Percentiles rank a stretch among this genome's conserved stretches.
phyloP scores from a whole-genome alignment of 2,888 invertebrate species.

The Dynastes tityus region DNA sequence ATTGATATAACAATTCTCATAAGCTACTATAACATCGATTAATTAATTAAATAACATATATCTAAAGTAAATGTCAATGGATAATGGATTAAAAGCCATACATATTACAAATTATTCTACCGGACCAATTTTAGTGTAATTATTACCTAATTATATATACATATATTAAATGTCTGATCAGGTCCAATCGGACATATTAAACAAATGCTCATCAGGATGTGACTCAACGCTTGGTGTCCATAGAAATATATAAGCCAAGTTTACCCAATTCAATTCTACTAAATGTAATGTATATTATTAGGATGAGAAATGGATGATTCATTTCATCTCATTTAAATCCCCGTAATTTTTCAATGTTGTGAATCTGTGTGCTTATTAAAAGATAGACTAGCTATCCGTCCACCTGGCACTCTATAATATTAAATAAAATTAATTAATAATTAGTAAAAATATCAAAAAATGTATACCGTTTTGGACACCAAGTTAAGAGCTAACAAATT shows the following conservation, averaged over 20 bases:
- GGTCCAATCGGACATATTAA: slow-evolving; percentile 55
- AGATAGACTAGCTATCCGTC: slow-evolving; percentile 66
- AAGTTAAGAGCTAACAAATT: slow-evolving; percentile 43
- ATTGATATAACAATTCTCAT: slow-evolving; percentile 43
- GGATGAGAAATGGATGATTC: slow-evolving; percentile 42
- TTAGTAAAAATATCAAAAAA: slow-evolving; percentile 18
- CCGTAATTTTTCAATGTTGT: slow-evolving; percentile 49
- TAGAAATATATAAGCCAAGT: slow-evolving; percentile 15
- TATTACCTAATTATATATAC: slow-evolving; percentile 52
- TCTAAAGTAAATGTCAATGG: slow-evolving; percentile 3
- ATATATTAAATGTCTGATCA: slow-evolving; percentile 53
- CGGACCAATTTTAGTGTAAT: slow-evolving; percentile 64
- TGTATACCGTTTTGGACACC: slow-evolving; percentile 53
- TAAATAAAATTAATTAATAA: slow-evolving; percentile 19
- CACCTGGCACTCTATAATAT: slow-evolving; percentile 58
- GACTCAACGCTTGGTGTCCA: slow-evolving; percentile 42
- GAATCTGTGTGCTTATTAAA: slow-evolving; percentile 59
- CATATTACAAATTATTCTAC: slow-evolving; percentile 47
- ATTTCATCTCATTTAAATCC: slow-evolving; percentile 55
- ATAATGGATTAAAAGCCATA: slow-evolving; percentile 8
- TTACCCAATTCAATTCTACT: not conserved
- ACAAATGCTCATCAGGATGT: slow-evolving; percentile 16
- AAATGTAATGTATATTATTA: slow-evolving; percentile 5
- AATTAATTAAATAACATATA: not conserved
- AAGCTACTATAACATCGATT: slow-evolving; percentile 58